Evolutionary conservation across 1,140 invertebrate species (phyloP), one percentile per base, ranked within the genome.

Genomic region (Andricus grossulariae): DNA sequence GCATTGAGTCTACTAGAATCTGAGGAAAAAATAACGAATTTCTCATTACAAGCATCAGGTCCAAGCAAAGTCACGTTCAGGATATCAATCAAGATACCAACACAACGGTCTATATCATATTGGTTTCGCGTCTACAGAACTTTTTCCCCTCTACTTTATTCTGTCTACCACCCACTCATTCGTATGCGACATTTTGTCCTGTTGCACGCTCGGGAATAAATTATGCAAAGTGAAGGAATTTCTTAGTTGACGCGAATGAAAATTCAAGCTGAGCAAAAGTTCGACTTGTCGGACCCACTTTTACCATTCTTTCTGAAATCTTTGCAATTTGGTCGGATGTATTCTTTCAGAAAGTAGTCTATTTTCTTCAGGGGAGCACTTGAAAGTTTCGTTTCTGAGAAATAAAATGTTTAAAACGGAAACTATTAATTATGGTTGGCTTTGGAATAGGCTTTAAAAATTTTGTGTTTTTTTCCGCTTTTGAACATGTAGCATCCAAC

Each of bases 51-150:
- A 66, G 15, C n/a, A 66, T 66, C 8, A 66, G 15, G 39, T 76
- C 60, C 49, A 50, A 50, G 51, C 57, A 32, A 80, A 66, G 75
- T 83, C 82, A 83, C 80, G 77, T 71, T 50, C 49, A 57, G 51
- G 73, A 77, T 80, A 83, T 82, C 82, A 77, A 82, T 83, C 82
- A 82, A 77, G 79, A 57, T 66, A 2, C 3, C 32, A 1, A 39
- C 10, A 66, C 12, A 66, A 7, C n/a, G 18, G 52, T 19, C 52
- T 18, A 32, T 32, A 13, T 25, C 12, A 25, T 16, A 66, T 39
- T 66, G 32, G 32, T 66, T 66, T 66, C 13, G 60, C 32, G 25
- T 66, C 60, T 66, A 66, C 39, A 39, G 32, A 57, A 60, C 10
- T 25, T 32, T 60, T 75, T 50, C 5, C 25, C 4, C 25, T 21